phyloP scores from a whole-genome alignment of 2,797 vertebrate genomes.

The Naso thynnoides region DNA sequence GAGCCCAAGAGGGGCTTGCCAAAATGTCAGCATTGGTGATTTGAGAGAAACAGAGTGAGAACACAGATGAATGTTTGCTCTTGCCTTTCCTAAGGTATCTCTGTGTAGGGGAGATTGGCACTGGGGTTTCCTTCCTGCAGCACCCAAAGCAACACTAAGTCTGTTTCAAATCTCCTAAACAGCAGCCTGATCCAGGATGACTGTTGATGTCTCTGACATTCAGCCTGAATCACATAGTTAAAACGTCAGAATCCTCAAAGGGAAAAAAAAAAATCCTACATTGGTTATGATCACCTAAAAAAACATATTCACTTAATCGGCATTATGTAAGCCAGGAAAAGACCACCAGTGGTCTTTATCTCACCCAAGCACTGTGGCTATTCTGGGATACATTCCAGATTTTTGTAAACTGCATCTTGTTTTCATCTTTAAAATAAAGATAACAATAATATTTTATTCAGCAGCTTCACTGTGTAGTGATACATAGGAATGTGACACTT shows the following conservation, averaged over 20 bases:
- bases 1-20: slow-evolving; percentile 46
- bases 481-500: slow-evolving; percentile 17
- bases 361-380: neutral
- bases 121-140: slow-evolving; percentile 29
- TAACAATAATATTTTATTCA: slow-evolving; percentile 20
- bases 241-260: slow-evolving; percentile 1
- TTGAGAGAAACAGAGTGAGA: slow-evolving; percentile 46
- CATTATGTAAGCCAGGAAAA: neutral
- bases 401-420: slow-evolving; percentile 2
- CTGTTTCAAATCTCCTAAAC: slow-evolving; percentile 47
- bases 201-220: slow-evolving; percentile 30
- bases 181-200: slow-evolving; percentile 51
- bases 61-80: slow-evolving; percentile 50
- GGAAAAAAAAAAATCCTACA: neutral
- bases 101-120: slow-evolving; percentile 38
- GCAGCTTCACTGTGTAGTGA: slow-evolving; percentile 27
- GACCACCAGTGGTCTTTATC: neutral
- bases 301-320: slow-evolving; percentile 9
- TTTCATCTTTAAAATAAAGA: slow-evolving; percentile 22
- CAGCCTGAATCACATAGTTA: neutral
- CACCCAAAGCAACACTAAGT: slow-evolving; percentile 58
- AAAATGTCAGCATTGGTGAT: slow-evolving; percentile 70
- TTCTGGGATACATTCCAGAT: neutral
- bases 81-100: slow-evolving; percentile 47
- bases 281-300: slow-evolving; percentile 7